Base-by-base conservation (phyloP, 2,888 invertebrate species). In the Chalcosyrphus nemorum region DNA sequence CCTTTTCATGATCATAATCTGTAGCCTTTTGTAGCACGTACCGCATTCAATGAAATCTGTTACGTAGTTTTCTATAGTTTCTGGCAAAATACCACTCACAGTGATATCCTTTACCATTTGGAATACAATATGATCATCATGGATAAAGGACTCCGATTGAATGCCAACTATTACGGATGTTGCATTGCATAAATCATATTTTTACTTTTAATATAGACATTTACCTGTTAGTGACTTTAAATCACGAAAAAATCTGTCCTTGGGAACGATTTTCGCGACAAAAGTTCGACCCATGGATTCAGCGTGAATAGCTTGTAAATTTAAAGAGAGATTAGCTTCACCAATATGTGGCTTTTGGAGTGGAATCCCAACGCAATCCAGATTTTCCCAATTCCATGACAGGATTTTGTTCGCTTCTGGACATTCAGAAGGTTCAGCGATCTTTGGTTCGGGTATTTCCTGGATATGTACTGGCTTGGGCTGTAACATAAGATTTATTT, bases 111-210 rank as follows among this genome's bases (percentile, higher is more conserved):
- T 89, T 74, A 90, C 90, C 90, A 94, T 91, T 43, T 88, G 88
- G 87, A 94, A 93, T 43, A 91, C 89, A 1, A 90, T 88, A 32
- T 92, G 90, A n/a, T 91, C 88, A 59, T 90, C 91, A 85, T 91
- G 92, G 0, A 91, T 89, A 87, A 94, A 94, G 0, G 93, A 93
- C 54, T 89, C 92, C 61, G 94, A 94, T 88, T 93, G 93, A 81
- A 94, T 90, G 3, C 94, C 94, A 90, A 93, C 94, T 93, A 27
- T 38, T 56, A 65, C 27, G 0, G 24, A 45, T n/a, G 21, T 41
- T n/a, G 13, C 13, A 38, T 56, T n/a, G 19, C 6, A 19, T 19
- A 4, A 24, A 2, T 11, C 29, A 1, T 13, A 45, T 32, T 54
- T 72, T 13, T 2, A 7, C 5, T 41, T 27, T 52, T 2, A n/a